These are phyloP conservation scores for Isaurus tuberculatus DNA, from an alignment of 92 coral and sea anemone species.

Conservation along the genomic window DNA sequence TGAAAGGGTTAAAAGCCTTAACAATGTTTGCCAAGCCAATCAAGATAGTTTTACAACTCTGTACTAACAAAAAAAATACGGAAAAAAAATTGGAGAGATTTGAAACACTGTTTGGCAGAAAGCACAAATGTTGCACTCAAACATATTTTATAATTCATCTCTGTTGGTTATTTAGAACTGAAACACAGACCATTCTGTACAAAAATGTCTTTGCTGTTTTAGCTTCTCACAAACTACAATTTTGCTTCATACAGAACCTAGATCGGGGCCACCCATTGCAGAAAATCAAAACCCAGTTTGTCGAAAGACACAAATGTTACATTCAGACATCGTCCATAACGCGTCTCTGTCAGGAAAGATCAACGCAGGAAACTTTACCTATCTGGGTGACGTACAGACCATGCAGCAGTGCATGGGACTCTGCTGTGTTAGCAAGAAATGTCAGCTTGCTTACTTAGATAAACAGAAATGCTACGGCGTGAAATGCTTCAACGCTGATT, in stretches of 20 bases:
- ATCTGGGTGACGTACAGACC: slow-evolving; percentile 85
- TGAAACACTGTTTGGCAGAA: slow-evolving; percentile 95
- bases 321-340: slow-evolving; percentile 92
- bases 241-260: slow-evolving; percentile 54
- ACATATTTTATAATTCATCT: slow-evolving; percentile 88
- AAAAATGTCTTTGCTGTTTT: slow-evolving; percentile 93
- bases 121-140: slow-evolving; percentile 94
- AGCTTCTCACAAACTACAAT: no score
- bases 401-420: slow-evolving; percentile 98
- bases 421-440: slow-evolving; percentile 88
- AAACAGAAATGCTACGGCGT: slow-evolving; percentile 90
- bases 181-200: slow-evolving; percentile 88
- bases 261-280: slow-evolving; percentile 90
- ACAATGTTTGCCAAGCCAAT: no score
- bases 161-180: slow-evolving; percentile 87
- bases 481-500: slow-evolving; percentile 84
- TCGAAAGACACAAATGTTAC: slow-evolving; percentile 90
- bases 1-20: no score
- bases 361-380: slow-evolving; percentile 87
- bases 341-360: slow-evolving; percentile 81
- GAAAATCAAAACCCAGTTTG: slow-evolving; percentile 96
- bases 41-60: no score
- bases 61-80: no score
- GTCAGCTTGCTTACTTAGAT: slow-evolving; percentile 95
- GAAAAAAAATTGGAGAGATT: slow-evolving; percentile 87